Evolutionary conservation across 2,888 invertebrate genomes (phyloP).

Genomic region (Biston betularia): DNA sequence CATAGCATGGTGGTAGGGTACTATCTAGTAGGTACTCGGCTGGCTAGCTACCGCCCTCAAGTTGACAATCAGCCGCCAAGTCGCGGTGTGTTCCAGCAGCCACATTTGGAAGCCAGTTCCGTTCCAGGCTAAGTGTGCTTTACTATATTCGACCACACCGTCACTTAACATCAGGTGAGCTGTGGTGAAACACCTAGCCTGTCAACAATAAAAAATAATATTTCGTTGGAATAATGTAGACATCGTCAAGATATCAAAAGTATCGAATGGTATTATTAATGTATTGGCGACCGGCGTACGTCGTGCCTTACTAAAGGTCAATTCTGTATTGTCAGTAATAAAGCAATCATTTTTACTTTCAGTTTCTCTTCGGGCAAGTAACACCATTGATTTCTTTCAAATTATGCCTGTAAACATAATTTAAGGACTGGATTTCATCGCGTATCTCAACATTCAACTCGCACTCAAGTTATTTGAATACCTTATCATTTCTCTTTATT

Average conservation of each 20-base stretch:
- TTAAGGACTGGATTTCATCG: slow-evolving; percentile 42
- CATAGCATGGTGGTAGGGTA: too few relatives aligned
- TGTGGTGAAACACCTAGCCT: too few relatives aligned
- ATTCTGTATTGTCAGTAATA: slow-evolving; percentile 58
- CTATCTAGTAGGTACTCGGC: too few relatives aligned
- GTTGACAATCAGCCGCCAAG: too few relatives aligned
- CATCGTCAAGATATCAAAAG: slow-evolving; percentile 47
- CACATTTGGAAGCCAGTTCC: too few relatives aligned
- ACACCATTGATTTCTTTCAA: slow-evolving; percentile 46
- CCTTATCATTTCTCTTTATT: slow-evolving; percentile 4
- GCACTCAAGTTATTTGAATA: slow-evolving; percentile 34
- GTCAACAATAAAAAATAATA: too few relatives aligned
- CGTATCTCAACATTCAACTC: slow-evolving; percentile 33
- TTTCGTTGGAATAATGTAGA: slow-evolving; percentile 43
- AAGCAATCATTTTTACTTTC: slow-evolving; percentile 56
- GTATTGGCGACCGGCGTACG: slow-evolving; percentile 57
- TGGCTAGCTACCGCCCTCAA: too few relatives aligned
- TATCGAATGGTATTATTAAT: slow-evolving; percentile 58
- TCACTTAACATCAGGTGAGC: too few relatives aligned
- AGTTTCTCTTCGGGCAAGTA: slow-evolving; percentile 45
- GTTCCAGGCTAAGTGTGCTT: too few relatives aligned
- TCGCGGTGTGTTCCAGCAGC: too few relatives aligned
- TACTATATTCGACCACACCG: too few relatives aligned
- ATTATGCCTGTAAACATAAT: slow-evolving; percentile 43
- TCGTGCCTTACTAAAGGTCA: slow-evolving; percentile 61